A percentile compares a stretch with the other conserved stretches of the same genome.
These are phyloP conservation scores for Poeciliopsis infans DNA, from an alignment of 2,797 vertebrate species.

Conservation along the genomic window DNA sequence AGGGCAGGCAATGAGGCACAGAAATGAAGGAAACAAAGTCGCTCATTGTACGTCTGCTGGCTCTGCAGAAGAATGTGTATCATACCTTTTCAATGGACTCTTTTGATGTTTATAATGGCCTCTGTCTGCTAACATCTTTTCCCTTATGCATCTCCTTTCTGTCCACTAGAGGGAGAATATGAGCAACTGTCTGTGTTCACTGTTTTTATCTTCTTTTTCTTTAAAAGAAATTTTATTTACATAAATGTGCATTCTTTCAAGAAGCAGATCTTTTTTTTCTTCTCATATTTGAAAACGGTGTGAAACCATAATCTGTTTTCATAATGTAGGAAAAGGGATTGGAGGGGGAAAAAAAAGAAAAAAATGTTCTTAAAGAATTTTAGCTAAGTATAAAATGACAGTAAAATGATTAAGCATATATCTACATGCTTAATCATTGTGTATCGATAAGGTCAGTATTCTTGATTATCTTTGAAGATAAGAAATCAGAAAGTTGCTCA, in stretches of 20 bases:
- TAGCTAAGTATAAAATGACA: not conserved
- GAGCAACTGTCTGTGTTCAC: not conserved
- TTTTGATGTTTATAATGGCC: not conserved
- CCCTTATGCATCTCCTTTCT: conserved; percentile 1
- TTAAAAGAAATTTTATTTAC: not conserved
- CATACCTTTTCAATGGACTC: conserved; percentile 1
- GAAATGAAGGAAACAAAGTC: conserved; percentile 46
- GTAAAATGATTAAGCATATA: not conserved
- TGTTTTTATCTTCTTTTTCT: not conserved
- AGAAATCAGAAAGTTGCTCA: not conserved
- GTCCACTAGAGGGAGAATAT: conserved; percentile 33
- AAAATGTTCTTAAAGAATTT: not conserved
- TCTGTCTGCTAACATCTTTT: not conserved
- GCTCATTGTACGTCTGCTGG: conserved; percentile 35
- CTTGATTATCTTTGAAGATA: not conserved
- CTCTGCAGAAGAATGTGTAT: conserved; percentile 6
- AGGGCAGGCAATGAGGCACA: conserved; percentile 54
- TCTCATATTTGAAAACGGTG: not conserved
- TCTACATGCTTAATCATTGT: not conserved
- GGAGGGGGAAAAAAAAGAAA: too few species aligned
- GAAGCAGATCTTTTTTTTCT: not conserved
- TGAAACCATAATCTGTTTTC: not conserved
- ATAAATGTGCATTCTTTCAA: not conserved
- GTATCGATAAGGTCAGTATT: not conserved
- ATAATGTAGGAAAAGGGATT: not conserved